Conservation (phyloP, 2,888 invertebrate species). For the Scaptomyza polygonia region DNA sequence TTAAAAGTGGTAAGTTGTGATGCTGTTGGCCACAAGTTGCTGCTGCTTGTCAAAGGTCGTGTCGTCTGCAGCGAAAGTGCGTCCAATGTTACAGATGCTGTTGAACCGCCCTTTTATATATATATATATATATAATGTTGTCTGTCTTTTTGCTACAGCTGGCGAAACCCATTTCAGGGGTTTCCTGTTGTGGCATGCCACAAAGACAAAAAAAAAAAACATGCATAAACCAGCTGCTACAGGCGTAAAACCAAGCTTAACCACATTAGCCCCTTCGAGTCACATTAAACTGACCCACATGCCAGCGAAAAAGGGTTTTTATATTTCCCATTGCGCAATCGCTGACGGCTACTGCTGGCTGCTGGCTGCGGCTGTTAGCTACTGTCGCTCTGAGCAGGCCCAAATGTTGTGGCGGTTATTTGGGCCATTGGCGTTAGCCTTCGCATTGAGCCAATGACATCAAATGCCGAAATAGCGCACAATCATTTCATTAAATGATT, state of each 20-base stretch:
- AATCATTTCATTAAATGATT: slow-evolving; percentile 79
- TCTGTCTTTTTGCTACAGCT: slow-evolving; percentile 33
- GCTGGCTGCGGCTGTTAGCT: slow-evolving; percentile 9
- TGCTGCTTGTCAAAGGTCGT: slow-evolving; percentile 72
- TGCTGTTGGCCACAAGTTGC: slow-evolving; percentile 45
- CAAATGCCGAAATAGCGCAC: slow-evolving; percentile 74
- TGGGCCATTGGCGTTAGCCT: slow-evolving; percentile 49
- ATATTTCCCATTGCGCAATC: slow-evolving; percentile 53
- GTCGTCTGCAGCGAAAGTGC: slow-evolving; percentile 67
- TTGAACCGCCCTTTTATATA: slow-evolving; percentile 28
- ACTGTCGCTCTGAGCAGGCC: slow-evolving; percentile 9
- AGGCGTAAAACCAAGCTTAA: slow-evolving; percentile 49
- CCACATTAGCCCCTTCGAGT: slow-evolving; percentile 44
- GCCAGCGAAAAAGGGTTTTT: slow-evolving; percentile 34
- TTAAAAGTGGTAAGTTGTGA: slow-evolving; percentile 8
- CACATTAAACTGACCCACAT: slow-evolving; percentile 64
- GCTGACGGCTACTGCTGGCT: slow-evolving; percentile 6
- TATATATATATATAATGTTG: neutral
- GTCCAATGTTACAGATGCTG: slow-evolving; percentile 35
- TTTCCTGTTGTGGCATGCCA: slow-evolving; percentile 72
- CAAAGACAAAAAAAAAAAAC: slow-evolving; percentile 27
- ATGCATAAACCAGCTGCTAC: slow-evolving; percentile 55
- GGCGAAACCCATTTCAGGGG: slow-evolving; percentile 63
- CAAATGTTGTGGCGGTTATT: slow-evolving; percentile 2
- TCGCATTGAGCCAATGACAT: slow-evolving; percentile 76